Evolutionary conservation across 2,888 invertebrate genomes (phyloP).

Genomic region (Lordiphosa andalusiaca): DNA sequence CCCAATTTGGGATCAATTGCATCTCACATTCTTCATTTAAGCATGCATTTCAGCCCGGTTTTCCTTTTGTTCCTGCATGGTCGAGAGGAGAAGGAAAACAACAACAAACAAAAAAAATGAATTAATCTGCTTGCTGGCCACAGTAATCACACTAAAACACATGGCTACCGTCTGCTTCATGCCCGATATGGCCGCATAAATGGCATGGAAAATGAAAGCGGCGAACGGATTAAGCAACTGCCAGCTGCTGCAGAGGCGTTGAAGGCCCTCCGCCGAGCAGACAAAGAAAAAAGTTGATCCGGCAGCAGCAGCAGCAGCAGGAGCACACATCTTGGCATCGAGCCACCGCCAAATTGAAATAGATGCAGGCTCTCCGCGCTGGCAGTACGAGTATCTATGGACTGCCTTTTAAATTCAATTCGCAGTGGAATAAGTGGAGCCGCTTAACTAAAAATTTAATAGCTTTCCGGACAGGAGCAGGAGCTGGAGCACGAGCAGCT

Average conservation of each 20-base stretch:
- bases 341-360: slow-evolving; percentile 66
- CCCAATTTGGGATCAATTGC: too few relatives aligned
- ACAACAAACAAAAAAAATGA: slow-evolving; percentile 2
- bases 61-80: slow-evolving; percentile 1
- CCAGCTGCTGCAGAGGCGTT: slow-evolving; percentile 14
- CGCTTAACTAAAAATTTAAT: slow-evolving; percentile 59
- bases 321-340: slow-evolving; percentile 57
- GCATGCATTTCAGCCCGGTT: slow-evolving; percentile 10
- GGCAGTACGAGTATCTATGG: slow-evolving; percentile 6
- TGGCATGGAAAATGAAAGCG: slow-evolving; percentile 56
- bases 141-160: slow-evolving; percentile 41
- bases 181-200: slow-evolving; percentile 46
- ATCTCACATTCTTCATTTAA: too few relatives aligned
- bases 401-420: slow-evolving; percentile 60
- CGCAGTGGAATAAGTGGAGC: slow-evolving; percentile 50
- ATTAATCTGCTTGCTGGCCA: slow-evolving; percentile 52
- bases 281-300: slow-evolving; percentile 63
- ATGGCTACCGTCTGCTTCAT: slow-evolving; percentile 34
- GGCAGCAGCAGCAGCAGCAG: slow-evolving; percentile 8
- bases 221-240: slow-evolving; percentile 56
- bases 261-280: slow-evolving; percentile 51
- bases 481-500: slow-evolving; percentile 28
- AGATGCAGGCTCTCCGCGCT: slow-evolving; percentile 29
- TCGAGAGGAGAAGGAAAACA: too few relatives aligned
- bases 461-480: slow-evolving; percentile 44